Evolutionary conservation across 2,113 vertebrate genomes (phyloP).

Genomic region (Cariama cristata): DNA sequence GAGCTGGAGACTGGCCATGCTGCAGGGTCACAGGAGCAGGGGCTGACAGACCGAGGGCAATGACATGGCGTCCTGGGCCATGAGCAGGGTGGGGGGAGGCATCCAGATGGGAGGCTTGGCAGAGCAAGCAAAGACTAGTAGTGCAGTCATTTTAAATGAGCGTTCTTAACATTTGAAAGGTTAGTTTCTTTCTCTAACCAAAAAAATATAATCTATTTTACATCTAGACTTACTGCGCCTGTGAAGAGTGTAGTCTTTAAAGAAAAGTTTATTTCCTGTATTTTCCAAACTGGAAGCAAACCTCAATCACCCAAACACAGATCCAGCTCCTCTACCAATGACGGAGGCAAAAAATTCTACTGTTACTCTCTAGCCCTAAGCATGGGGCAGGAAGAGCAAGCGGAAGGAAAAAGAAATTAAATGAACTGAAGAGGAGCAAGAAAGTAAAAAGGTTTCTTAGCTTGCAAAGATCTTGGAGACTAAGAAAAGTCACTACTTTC

Average conservation of each 20-base stretch:
- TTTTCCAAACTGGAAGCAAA: background rate
- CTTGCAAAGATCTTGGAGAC: background rate
- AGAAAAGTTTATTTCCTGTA: background rate
- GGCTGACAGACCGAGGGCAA: background rate
- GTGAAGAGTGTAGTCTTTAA: background rate
- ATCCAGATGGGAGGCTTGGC: fast-evolving
- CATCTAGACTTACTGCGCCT: background rate
- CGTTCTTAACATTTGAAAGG: background rate
- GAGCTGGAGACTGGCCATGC: background rate
- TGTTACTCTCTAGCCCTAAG: background rate
- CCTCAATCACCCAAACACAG: background rate
- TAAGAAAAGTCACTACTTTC: background rate
- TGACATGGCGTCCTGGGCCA: background rate
- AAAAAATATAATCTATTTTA: background rate
- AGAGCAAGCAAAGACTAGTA: background rate
- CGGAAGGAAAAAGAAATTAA: background rate
- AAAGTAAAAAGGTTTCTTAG: background rate
- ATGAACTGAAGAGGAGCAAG: background rate
- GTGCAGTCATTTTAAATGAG: background rate
- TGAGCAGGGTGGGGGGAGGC: background rate
- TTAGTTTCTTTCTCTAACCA: background rate
- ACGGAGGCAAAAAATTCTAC: background rate
- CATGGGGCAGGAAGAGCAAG: background rate
- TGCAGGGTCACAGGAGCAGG: no score
- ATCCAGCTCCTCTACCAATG: background rate